Base-by-base conservation (phyloP, 2,888 invertebrate species). In the Cerceris rybyensis region DNA sequence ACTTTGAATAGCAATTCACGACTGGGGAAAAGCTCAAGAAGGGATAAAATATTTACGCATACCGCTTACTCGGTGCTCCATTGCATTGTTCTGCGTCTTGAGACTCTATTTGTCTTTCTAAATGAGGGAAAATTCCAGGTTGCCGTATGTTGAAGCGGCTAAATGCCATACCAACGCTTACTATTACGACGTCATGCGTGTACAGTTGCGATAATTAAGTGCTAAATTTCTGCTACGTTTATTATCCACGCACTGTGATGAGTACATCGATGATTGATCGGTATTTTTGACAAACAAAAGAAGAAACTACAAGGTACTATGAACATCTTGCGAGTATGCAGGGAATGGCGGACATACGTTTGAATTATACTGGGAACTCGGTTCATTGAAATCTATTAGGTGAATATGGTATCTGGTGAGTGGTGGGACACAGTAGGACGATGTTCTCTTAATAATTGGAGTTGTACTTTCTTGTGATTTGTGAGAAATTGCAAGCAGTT, bases 131-230 rank as follows among this genome's bases (percentile, higher is more conserved):
- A 52, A 57, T 39, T 28, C 55, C 39, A 7, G 55, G 9, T 57
- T 17, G 17, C 17, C 55, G 13, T 57, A 57, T 57, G 55, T 39
- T 57, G n/a, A 57, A 66, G 46, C 72, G 55, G 39, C 39, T 60
- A 59, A 59, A 67, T 17, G 59, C 63, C 68, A 59, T 66, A 46
- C 55, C 59, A 52, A 55, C 61, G 60, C 28, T 28, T 63, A 61
- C 46, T 64, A 61, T 67, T 72, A 70, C 71, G 63, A 75, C 72
- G 69, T 69, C 75, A 4, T 28, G 77, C 77, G 64, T 70, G 70
- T 69, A 70, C 79, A 78, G 70, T 79, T 61, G 78, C 68, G 81
- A 84, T 84, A 81, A 84, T 81, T 78, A 81, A 84, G 81, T 82
- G 84, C 83, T 78, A 81, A 83, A 81, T 79, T 83, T 80, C 81